Conservation (phyloP, 2,888 invertebrate species). For the Desoria tigrina region DNA sequence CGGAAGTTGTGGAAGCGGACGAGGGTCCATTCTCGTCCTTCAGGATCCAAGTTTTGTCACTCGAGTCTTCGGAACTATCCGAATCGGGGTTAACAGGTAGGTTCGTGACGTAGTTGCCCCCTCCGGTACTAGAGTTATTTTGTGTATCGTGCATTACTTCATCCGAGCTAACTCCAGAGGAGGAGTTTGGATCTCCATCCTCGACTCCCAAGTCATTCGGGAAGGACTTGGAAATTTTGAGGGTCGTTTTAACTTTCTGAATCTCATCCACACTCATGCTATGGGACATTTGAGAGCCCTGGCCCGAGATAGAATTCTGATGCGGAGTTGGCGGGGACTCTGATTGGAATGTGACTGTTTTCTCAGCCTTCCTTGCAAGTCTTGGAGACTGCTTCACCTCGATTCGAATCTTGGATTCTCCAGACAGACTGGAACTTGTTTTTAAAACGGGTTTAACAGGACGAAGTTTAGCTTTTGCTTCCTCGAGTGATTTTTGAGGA, state of each 20-base stretch:
- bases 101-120: conserved; percentile 53
- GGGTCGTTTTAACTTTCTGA: conserved; percentile 75
- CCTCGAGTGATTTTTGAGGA: conserved; percentile 51
- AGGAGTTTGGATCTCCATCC: conserved; percentile 63
- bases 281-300: conserved; percentile 60
- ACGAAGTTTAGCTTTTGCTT: conserved; percentile 52
- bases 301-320: conserved; percentile 23
- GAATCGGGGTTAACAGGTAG: conserved; percentile 59
- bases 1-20: conserved; percentile 40
- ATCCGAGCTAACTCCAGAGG: conserved; percentile 12
- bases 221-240: conserved; percentile 83
- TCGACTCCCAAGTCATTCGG: conserved; percentile 73
- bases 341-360: conserved; percentile 52
- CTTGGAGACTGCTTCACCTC: conserved; percentile 53
- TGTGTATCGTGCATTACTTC: conserved; percentile 2
- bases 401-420: conserved; percentile 49
- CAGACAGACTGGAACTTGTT: conserved; percentile 37
- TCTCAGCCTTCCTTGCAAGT: conserved; percentile 48
- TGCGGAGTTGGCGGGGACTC: conserved; percentile 32
- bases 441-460: conserved; percentile 51
- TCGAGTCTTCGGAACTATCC: conserved; percentile 53
- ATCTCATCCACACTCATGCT: conserved; percentile 87
- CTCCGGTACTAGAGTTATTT: conserved; percentile 58
- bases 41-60: conserved; percentile 53
- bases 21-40: conserved; percentile 50